These are phyloP conservation scores for Melozone crissalis DNA, from an alignment of 2,113 vertebrate species.

Conservation along the genomic window DNA sequence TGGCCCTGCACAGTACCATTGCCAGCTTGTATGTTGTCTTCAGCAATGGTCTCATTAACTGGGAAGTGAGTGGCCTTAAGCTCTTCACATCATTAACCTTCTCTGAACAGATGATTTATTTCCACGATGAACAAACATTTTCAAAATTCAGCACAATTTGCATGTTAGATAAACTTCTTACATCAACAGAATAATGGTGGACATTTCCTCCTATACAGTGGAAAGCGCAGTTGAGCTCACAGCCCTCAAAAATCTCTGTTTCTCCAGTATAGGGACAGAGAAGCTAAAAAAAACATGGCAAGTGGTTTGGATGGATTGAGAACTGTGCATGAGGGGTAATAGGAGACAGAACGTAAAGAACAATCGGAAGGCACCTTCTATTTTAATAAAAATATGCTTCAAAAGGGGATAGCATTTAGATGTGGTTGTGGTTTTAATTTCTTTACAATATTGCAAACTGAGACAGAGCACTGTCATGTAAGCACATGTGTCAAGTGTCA, in stretches of 20 bases:
- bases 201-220: background rate
- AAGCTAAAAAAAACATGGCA: background rate
- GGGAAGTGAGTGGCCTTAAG: background rate
- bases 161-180: background rate
- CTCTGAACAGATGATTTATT: background rate
- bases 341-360: background rate
- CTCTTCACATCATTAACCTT: background rate
- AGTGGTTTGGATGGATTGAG: background rate
- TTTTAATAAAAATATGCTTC: background rate
- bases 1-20: background rate
- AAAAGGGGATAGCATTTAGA: background rate
- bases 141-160: background rate
- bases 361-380: background rate
- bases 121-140: background rate
- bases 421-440: background rate
- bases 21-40: background rate
- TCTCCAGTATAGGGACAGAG: background rate
- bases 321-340: fast-evolving
- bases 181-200: background rate
- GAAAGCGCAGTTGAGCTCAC: background rate
- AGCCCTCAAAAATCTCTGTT: background rate
- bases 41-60: background rate
- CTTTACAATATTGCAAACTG: background rate
- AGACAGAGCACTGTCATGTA: background rate
- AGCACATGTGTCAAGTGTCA: background rate